phyloP scores from a whole-genome alignment of 1,140 invertebrate species.

The Papilio polytes region DNA sequence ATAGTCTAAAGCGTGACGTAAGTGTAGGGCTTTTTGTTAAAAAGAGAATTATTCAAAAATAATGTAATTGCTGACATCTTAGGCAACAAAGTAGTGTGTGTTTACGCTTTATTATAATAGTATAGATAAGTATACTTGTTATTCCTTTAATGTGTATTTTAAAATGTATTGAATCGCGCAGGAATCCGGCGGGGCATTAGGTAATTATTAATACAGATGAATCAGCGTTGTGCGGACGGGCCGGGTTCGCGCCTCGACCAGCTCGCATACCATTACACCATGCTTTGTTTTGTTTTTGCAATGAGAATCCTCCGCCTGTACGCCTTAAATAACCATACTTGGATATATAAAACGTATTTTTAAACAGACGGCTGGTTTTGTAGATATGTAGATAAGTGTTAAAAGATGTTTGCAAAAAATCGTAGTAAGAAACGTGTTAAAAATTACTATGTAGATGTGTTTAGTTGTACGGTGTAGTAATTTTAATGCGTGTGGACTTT shows the following conservation, averaged over 20 bases:
- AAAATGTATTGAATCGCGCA: slow-evolving; percentile 10
- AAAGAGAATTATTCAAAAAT: too few species aligned
- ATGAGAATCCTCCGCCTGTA: slow-evolving; percentile 31
- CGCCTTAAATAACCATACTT: slow-evolving; percentile 23
- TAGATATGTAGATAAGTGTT: neutral
- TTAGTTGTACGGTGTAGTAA: neutral
- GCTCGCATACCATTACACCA: slow-evolving; percentile 33
- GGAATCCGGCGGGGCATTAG: slow-evolving; percentile 30
- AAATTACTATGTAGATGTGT: neutral
- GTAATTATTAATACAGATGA: slow-evolving; percentile 40
- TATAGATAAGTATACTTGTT: too few species aligned
- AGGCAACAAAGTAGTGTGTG: too few species aligned
- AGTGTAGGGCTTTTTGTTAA: too few species aligned
- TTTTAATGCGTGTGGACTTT: too few species aligned
- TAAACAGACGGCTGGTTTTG: neutral
- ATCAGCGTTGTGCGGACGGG: slow-evolving; percentile 30
- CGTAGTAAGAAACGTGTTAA: neutral
- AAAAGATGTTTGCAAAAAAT: neutral
- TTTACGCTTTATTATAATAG: too few species aligned
- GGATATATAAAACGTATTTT: slow-evolving; percentile 1
- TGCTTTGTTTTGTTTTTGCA: slow-evolving; percentile 38
- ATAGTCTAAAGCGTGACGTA: too few species aligned
- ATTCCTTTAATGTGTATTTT: neutral
- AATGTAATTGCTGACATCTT: too few species aligned
- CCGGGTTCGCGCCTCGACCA: slow-evolving; percentile 23